Evolutionary conservation across 1,140 invertebrate genomes (phyloP).

Genomic region (Araneus ventricosus): DNA sequence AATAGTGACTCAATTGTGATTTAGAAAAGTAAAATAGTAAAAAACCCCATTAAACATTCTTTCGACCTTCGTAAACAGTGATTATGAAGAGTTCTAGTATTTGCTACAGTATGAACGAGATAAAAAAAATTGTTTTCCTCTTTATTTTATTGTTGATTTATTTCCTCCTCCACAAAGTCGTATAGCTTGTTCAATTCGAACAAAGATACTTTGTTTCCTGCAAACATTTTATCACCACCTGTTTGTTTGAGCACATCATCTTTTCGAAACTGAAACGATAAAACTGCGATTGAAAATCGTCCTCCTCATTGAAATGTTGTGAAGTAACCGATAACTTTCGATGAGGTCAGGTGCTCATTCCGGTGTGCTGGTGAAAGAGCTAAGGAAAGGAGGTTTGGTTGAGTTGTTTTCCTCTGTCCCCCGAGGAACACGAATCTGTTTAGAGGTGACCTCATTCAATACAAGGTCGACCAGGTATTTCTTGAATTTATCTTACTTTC

Average conservation of each 20-base stretch:
- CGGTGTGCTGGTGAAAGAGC: not conserved
- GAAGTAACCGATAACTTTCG: not conserved
- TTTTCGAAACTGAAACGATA: not conserved
- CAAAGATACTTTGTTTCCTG: not conserved
- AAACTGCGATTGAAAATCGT: not conserved
- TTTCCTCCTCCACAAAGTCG: too few species aligned
- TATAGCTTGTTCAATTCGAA: not conserved
- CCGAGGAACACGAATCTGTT: not conserved
- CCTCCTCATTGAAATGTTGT: not conserved
- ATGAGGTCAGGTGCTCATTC: not conserved
- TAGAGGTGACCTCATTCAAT: conserved; percentile 15
- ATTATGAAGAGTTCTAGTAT: too few species aligned
- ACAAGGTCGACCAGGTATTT: not conserved
- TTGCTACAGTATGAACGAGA: too few species aligned
- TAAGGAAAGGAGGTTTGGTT: not conserved
- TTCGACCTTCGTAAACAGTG: too few species aligned
- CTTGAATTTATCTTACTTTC: not conserved
- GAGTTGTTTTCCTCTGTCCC: not conserved
- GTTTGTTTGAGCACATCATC: not conserved
- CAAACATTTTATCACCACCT: too few species aligned
- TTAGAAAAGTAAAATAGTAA: too few species aligned
- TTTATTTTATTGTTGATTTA: too few species aligned
- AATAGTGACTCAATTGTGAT: too few species aligned
- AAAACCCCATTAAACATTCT: too few species aligned
- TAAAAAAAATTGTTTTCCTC: too few species aligned